A percentile compares a stretch with the other conserved stretches of the same genome.
These are phyloP conservation scores for Dasyornis broadbenti DNA, from an alignment of 2,113 vertebrate species.

Conservation along the genomic window DNA sequence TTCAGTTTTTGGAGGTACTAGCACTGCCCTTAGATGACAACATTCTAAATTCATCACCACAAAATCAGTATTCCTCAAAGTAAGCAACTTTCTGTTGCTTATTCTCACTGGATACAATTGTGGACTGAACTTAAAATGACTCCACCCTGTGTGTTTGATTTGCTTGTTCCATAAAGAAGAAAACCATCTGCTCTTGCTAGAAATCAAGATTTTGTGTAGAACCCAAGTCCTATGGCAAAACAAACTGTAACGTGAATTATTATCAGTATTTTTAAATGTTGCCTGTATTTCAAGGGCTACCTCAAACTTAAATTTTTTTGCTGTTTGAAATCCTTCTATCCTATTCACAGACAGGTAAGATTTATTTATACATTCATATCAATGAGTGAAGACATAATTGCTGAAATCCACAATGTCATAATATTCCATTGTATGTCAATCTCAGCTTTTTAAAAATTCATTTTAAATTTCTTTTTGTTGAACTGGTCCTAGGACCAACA, in stretches of 20 bases:
- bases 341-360: neutral
- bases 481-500: neutral
- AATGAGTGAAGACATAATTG: neutral
- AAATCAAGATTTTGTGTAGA: neutral
- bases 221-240: neutral
- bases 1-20: neutral
- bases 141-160: neutral
- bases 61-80: neutral
- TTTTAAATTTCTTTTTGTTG: neutral
- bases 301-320: neutral
- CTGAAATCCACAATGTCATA: neutral
- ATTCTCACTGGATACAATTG: neutral
- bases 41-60: neutral
- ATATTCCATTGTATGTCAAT: neutral
- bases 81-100: neutral
- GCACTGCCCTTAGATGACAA: neutral
- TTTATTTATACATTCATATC: neutral
- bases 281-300: neutral
- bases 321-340: neutral
- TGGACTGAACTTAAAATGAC: neutral
- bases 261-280: neutral
- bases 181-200: neutral
- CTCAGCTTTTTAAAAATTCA: neutral
- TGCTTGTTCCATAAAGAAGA: neutral
- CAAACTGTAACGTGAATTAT: neutral